A percentile compares a stretch with the other conserved stretches of the same genome.
These are phyloP conservation scores for Syngnathus acus DNA, from an alignment of 2,797 vertebrate genomes.

Conservation along the genomic window DNA sequence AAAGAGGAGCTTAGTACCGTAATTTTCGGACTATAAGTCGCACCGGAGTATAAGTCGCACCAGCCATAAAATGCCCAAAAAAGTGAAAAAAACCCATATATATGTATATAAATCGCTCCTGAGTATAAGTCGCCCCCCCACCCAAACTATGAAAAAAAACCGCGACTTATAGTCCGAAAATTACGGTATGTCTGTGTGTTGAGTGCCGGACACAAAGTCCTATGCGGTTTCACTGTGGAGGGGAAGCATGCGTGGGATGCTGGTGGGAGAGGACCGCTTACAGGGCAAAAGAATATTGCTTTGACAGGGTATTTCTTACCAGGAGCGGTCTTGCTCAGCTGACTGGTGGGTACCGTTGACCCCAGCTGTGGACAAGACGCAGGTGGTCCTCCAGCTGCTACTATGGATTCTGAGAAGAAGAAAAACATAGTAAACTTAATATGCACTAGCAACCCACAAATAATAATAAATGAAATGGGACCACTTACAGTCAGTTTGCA, in stretches of 20 bases:
- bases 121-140: no score
- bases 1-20: constrained; percentile 47
- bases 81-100: no score
- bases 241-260: neutral
- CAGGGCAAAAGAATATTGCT: constrained; percentile 50
- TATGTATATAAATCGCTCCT: no score
- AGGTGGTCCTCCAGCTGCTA: constrained; percentile 29
- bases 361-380: constrained; percentile 17
- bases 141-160: no score
- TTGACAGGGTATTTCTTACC: constrained; percentile 52
- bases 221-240: constrained; percentile 18
- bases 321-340: constrained; percentile 38
- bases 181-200: constrained; percentile 23
- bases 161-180: no score
- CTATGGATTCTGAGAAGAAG: neutral
- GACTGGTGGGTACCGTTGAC: constrained; percentile 21
- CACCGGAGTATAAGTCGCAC: no score
- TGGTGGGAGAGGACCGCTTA: constrained; percentile 32
- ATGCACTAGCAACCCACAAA: no score
- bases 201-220: constrained; percentile 45
- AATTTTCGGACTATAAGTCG: no score
- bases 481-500: no score
- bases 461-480: no score
- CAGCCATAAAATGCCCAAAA: no score
- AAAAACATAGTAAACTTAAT: neutral